Base-by-base conservation (phyloP, 2,797 vertebrate genomes). In the Notolepis coatsorum region DNA sequence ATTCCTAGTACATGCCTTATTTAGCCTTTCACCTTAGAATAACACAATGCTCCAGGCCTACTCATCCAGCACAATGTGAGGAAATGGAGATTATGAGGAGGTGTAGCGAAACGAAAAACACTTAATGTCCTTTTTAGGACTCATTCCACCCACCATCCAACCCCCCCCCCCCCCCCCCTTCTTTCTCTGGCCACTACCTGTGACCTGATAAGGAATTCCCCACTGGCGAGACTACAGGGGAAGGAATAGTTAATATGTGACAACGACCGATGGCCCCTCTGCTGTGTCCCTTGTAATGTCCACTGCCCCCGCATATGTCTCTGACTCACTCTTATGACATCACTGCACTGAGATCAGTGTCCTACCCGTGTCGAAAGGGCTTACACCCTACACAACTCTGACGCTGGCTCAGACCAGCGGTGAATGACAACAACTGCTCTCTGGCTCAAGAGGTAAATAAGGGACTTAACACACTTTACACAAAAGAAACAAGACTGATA, bases 301-400 rank as follows among this genome's bases (percentile, higher is more conserved):
- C 8, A 1, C 28, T n/a, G n/a, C n/a, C n/a, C n/a, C 30, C 9
- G 5, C 57, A 68, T 56, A 70, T 13, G 3, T 17, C 45, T 61
- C 42, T 80, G 79, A 87, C 81, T 90, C 82, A 84, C 62, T 55
- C 63, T 60, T 45, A 85, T 88, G 87, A 89, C 86, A 84, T 89
- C 88, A 84, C 55, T 0, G 28, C 54, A n/a, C 58, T 77, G 59
- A 73, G 61, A 56, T 82, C 71, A 76, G 31, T 7, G 61, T 67
- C 62, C 77, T 39, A 77, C 55, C 33, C 0, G 66, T 27, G 41
- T 37, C 50, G 28, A 55, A 58, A 18, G 41, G 46, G 80, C 80
- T 83, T 85, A 85, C 65, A 50, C 47, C 24, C 0, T 17, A 24
- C 10, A 20, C 47, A 1, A 72, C 61, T 68, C 67, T 71, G 65